Evolutionary conservation across 2,888 invertebrate genomes (phyloP), one percentile per base, ranked within the genome.

Genomic region (Erannis defoliaria): DNA sequence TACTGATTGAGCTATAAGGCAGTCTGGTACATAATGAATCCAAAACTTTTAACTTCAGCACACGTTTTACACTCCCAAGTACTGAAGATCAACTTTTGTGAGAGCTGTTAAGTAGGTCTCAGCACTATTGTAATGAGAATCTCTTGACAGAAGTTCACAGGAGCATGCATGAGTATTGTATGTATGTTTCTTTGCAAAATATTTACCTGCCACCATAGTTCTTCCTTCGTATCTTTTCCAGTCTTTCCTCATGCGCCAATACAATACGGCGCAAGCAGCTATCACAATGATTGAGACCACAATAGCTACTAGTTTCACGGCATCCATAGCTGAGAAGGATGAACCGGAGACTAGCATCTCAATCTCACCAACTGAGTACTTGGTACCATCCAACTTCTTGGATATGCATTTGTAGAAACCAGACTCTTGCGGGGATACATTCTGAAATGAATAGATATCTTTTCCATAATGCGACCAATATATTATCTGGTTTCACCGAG

Each of bases 391-490:
- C 46, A 95, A 77, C 48, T 94, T 94, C 76, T 90, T 94, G 4
- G 96, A 95, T 58, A 95, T 81, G 74, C 96, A 96, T 75, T 94
- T 94, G 80, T 96, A 96, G 64, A 93, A 90, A 1, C 96, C 96
- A 59, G 95, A 91, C 74, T 96, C 95, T 55, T 90, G 84, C 6
- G 94, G 90, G 12, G 94, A 93, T 8, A 95, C 94, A 76, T 91
- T 93, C 95, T 95, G 80, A 26, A 86, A 84, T 50, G 23, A 66
- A 68, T 53, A 49, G 40, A 18, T 37, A 53, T 53, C 26, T 42
- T 12, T 48, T 16, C 5, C 12, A 12, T 21, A 19, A n/a, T n/a
- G n/a, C n/a, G n/a, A n/a, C n/a, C n/a, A n/a, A n/a, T n/a, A n/a
- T n/a, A n/a, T n/a, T n/a, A n/a, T n/a, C n/a, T n/a, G n/a, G n/a